A percentile compares a stretch with the other conserved stretches of the same genome.
phyloP scores from a whole-genome alignment of 2,113 vertebrate genomes.

The Sceloporus tristichus region DNA sequence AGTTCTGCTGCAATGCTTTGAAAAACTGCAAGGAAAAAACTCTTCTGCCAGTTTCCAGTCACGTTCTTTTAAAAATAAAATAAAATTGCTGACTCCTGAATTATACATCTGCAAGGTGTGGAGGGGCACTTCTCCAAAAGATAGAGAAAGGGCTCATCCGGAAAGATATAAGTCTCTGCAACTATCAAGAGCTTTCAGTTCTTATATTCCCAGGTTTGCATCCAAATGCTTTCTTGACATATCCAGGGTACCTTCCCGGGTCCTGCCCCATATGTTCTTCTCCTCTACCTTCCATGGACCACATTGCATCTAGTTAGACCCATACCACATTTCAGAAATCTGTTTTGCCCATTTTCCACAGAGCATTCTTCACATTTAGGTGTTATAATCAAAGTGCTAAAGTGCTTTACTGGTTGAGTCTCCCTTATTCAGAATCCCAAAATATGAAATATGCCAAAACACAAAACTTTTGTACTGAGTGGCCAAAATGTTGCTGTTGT shows the following conservation, averaged over 20 bases:
- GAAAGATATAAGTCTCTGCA: no score
- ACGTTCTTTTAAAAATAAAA: conserved; percentile 10
- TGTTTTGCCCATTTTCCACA: background rate
- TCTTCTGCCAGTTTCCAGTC: conserved; percentile 8
- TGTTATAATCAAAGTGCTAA: no score
- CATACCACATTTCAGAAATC: background rate
- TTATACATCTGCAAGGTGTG: conserved; percentile 23
- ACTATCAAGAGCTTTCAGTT: no score
- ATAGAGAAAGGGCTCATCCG: background rate
- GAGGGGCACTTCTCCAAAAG: conserved; percentile 21
- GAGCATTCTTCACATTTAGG: no score
- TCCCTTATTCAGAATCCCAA: no score
- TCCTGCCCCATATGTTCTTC: background rate
- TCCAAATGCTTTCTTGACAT: no score
- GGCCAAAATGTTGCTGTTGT: no score
- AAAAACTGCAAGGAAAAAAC: conserved; percentile 21
- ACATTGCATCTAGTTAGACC: background rate
- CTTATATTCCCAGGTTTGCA: no score
- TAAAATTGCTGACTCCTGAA: conserved; percentile 37
- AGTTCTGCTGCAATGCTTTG: background rate
- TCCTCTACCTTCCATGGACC: background rate
- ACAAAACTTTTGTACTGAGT: no score
- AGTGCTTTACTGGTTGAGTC: no score
- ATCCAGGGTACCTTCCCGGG: no score
- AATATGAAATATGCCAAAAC: no score